These are phyloP conservation scores for Penaeus japonicus DNA, from an alignment of 1,140 invertebrate genomes.

Conservation along the genomic window DNA sequence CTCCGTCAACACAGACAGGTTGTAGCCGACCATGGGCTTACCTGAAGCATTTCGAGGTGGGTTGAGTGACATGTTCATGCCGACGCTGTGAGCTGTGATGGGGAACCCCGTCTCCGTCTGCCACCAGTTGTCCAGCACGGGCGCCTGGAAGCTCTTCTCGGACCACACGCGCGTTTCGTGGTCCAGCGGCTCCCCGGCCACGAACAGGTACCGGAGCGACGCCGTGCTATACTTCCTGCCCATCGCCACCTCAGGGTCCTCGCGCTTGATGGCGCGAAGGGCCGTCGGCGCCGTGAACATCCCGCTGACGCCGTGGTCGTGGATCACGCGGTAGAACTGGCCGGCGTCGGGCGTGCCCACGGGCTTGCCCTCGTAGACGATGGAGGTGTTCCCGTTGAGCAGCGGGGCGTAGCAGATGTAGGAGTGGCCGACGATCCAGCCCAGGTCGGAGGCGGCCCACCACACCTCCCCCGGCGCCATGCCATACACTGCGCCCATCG, in stretches of 20 bases:
- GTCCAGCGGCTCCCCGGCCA: conserved; percentile 94
- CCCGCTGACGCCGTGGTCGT: conserved; percentile 82
- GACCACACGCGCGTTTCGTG: conserved; percentile 89
- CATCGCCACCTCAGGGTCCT: conserved; percentile 68
- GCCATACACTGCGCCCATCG: conserved; percentile 84
- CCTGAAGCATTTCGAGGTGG: conserved; percentile 77
- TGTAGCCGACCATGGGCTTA: conserved; percentile 82
- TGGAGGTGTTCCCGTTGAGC: conserved; percentile 79
- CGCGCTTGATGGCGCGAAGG: conserved; percentile 81
- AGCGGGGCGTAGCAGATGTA: conserved; percentile 93
- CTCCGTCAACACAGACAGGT: conserved; percentile 77
- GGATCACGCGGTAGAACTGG: conserved; percentile 89
- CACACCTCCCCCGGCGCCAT: conserved; percentile 83
- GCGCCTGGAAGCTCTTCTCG: conserved; percentile 79
- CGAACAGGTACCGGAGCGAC: conserved; percentile 80
- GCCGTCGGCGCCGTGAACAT: conserved; percentile 92
- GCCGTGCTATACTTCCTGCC: conserved; percentile 53
- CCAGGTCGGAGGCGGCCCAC: conserved; percentile 85
- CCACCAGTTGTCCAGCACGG: conserved; percentile 95
- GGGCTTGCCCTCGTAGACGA: conserved; percentile 95
- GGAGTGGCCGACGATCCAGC: conserved; percentile 94
- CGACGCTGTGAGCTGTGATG: conserved; percentile 83
- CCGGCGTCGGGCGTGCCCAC: conserved; percentile 90
- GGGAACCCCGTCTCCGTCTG: conserved; percentile 93
- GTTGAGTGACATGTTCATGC: conserved; percentile 72